Evolutionary conservation across 2,888 invertebrate species (phyloP).

Genomic region (Gryllus longicercus): DNA sequence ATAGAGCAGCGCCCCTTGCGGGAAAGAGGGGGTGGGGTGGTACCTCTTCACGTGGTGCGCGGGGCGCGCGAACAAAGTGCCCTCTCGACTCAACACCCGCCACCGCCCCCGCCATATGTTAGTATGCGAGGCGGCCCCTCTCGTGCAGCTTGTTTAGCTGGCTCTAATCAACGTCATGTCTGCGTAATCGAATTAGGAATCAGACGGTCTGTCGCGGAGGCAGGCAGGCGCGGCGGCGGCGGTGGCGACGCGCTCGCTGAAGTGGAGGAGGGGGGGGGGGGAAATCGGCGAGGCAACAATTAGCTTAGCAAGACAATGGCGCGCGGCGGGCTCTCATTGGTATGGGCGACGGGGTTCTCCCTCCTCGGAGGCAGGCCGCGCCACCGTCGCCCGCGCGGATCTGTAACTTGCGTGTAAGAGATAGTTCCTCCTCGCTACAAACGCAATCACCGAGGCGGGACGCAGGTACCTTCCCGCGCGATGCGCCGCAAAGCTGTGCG

Average conservation of each 20-base stretch:
- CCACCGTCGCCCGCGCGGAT: neutral
- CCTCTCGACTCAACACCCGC: no score
- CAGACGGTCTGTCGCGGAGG: neutral
- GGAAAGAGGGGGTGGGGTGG: no score
- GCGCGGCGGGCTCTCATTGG: neutral
- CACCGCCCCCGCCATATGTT: neutral
- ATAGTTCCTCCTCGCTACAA: neutral
- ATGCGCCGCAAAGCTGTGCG: no score
- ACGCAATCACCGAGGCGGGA: neutral
- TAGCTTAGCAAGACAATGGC: conserved; percentile 8
- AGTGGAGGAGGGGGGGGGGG: no score
- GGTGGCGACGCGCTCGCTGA: neutral
- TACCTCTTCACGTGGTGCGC: no score
- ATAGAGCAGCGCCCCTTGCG: no score
- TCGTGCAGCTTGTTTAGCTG: conserved; percentile 24
- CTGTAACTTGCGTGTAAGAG: conserved; percentile 6
- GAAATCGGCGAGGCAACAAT: conserved; percentile 7
- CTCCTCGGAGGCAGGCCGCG: neutral
- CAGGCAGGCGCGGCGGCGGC: neutral
- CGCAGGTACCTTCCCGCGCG: neutral
- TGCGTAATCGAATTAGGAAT: conserved; percentile 6
- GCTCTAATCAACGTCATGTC: conserved; percentile 32
- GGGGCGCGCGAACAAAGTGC: no score
- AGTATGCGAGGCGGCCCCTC: neutral
- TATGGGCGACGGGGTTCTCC: neutral